Conservation (phyloP, 2,888 invertebrate species). For the Tetropium fuscum region DNA sequence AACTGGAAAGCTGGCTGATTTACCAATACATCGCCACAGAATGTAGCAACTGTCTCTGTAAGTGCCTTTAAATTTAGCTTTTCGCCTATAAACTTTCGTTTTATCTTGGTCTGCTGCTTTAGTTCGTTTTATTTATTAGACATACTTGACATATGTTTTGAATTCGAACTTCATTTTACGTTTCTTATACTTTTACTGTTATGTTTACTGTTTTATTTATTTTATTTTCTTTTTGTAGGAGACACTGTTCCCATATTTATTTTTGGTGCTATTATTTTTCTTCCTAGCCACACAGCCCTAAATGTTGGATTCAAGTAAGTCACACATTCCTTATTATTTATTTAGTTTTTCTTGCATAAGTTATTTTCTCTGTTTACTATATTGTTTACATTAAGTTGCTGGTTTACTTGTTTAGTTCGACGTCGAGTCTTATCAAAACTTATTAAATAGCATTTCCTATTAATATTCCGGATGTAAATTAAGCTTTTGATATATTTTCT, state of each 20-base stretch:
- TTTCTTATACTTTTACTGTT: not conserved
- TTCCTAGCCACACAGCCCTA: slow-evolving; percentile 34
- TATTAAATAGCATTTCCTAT: no score
- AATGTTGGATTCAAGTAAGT: slow-evolving; percentile 72
- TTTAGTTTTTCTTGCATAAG: slow-evolving; percentile 46
- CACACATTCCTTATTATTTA: slow-evolving; percentile 63
- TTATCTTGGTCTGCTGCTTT: slow-evolving; percentile 53
- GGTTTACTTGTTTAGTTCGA: no score
- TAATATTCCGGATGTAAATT: no score
- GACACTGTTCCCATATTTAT: slow-evolving; percentile 39
- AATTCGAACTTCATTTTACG: not conserved
- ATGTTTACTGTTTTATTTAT: slow-evolving; percentile 63
- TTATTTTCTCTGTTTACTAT: not conserved
- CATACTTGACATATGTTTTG: not conserved
- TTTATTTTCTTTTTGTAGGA: slow-evolving; percentile 63
- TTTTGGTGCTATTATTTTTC: slow-evolving; percentile 41
- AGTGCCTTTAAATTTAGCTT: slow-evolving; percentile 60
- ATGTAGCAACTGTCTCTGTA: slow-evolving; percentile 76
- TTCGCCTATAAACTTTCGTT: slow-evolving; percentile 52
- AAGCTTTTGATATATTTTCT: no score
- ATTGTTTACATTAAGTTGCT: no score
- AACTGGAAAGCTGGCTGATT: slow-evolving; percentile 78
- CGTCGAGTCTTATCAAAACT: no score
- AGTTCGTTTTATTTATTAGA: slow-evolving; percentile 43
- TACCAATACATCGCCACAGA: slow-evolving; percentile 77